Conservation (phyloP, 2,888 invertebrate genomes). For the Didymodactylos carnosus region DNA sequence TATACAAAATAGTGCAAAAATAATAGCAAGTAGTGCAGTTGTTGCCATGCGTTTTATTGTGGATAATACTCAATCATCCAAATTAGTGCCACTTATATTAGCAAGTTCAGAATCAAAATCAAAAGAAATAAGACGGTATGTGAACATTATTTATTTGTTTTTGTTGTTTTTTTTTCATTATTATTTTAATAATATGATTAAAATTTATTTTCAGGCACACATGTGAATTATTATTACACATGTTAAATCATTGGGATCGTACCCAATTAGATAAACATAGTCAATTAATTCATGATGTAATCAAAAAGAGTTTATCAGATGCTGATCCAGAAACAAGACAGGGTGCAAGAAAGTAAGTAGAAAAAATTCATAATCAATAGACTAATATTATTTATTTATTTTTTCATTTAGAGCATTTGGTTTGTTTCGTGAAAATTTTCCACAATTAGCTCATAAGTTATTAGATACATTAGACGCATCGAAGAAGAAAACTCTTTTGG, state of each 20-base stretch:
- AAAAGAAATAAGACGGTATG: slow-evolving; percentile 8
- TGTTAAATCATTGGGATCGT: slow-evolving; percentile 3
- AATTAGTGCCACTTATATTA: slow-evolving; percentile 1
- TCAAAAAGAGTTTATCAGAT: slow-evolving; percentile 10
- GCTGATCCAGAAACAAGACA: slow-evolving; percentile 10
- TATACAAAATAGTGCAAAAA: slow-evolving; percentile 84
- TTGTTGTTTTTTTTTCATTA: neutral
- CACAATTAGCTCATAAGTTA: slow-evolving; percentile 63
- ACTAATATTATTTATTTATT: too few relatives aligned
- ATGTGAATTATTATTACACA: slow-evolving; percentile 1
- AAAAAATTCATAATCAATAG: too few relatives aligned
- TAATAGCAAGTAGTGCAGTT: slow-evolving; percentile 59
- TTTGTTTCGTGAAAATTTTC: slow-evolving; percentile 70
- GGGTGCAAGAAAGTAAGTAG: neutral
- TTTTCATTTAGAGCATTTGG: slow-evolving; percentile 55
- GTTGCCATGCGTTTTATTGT: slow-evolving; percentile 8
- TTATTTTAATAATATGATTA: too few relatives aligned
- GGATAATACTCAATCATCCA: neutral
- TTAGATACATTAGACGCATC: slow-evolving; percentile 60
- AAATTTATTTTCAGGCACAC: neutral
- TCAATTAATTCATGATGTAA: neutral
- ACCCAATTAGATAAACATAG: neutral
- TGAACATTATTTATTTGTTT: neutral
- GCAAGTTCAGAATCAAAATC: slow-evolving; percentile 1
- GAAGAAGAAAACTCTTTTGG: slow-evolving; percentile 43